Evolutionary conservation across 1,140 invertebrate genomes (phyloP).

Genomic region (Zaprionus africanus): DNA sequence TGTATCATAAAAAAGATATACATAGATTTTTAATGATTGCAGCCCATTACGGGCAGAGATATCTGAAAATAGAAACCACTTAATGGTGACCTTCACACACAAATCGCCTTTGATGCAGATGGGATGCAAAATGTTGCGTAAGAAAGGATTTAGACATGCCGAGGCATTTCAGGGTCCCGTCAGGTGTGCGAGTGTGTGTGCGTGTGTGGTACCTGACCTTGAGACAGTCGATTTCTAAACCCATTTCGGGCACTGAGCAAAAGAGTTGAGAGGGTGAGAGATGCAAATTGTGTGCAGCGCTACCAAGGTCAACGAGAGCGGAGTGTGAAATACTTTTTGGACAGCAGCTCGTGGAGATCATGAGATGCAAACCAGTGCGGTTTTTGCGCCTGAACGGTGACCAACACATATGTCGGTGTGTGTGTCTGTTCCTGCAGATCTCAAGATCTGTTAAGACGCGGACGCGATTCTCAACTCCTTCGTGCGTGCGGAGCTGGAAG

Average conservation of each 20-base stretch:
- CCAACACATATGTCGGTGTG: conserved; percentile 64
- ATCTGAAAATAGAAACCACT: conserved; percentile 25
- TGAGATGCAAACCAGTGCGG: conserved; percentile 66
- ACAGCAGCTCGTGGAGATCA: conserved; percentile 8
- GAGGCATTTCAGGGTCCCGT: conserved; percentile 7
- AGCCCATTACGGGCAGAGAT: not conserved
- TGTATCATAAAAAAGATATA: conserved; percentile 1
- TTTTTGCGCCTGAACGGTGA: conserved; percentile 14
- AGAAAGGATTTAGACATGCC: conserved; percentile 28
- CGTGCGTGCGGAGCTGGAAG: conserved; percentile 8
- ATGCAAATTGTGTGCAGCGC: conserved; percentile 18
- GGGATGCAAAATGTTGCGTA: conserved; percentile 30
- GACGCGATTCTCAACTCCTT: conserved; percentile 1
- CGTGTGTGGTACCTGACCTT: conserved; percentile 50
- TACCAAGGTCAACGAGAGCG: conserved; percentile 59
- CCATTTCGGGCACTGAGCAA: conserved; percentile 53
- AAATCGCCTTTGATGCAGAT: not conserved
- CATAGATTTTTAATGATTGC: conserved; percentile 2
- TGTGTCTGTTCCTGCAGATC: conserved; percentile 23
- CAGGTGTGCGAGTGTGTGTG: conserved; percentile 6
- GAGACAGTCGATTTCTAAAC: conserved; percentile 60
- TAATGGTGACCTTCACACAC: conserved; percentile 33
- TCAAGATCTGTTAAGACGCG: not conserved
- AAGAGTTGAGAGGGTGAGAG: conserved; percentile 62
- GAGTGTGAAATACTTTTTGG: conserved; percentile 2